These are phyloP conservation scores for Nymphalis c-album DNA, from an alignment of 2,888 invertebrate genomes.

Conservation along the genomic window DNA sequence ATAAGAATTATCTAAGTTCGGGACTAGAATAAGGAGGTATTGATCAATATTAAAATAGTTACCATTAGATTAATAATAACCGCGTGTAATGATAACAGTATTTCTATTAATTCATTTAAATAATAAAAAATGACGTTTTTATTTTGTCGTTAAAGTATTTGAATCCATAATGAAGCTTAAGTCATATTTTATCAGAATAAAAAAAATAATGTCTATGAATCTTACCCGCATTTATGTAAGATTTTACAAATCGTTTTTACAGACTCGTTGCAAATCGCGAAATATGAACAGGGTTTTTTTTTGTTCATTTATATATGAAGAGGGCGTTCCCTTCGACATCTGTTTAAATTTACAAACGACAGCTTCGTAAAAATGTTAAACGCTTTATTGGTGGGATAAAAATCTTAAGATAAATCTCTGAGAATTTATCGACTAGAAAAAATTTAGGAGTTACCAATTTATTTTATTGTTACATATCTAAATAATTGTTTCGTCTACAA, in stretches of 20 bases:
- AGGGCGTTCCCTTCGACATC: slow-evolving; percentile 23
- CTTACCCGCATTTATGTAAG: neutral
- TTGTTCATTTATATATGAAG: slow-evolving; percentile 28
- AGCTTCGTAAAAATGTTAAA: slow-evolving; percentile 37
- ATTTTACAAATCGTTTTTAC: slow-evolving; percentile 8
- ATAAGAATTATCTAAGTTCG: neutral
- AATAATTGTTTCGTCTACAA: too few species aligned
- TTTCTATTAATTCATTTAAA: too few species aligned
- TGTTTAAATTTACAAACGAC: slow-evolving; percentile 29
- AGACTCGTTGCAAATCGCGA: slow-evolving; percentile 48
- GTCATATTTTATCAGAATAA: too few species aligned
- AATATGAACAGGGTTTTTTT: slow-evolving; percentile 57
- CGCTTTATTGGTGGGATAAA: slow-evolving; percentile 33
- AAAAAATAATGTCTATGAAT: neutral
- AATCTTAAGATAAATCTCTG: slow-evolving; percentile 21
- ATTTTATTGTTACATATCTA: neutral
- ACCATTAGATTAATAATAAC: too few species aligned
- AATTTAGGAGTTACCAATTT: neutral
- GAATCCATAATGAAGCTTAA: neutral
- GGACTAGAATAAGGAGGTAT: too few species aligned
- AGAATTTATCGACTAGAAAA: slow-evolving; percentile 12
- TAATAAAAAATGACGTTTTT: too few species aligned
- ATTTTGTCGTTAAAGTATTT: neutral
- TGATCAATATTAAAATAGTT: too few species aligned
- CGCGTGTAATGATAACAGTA: too few species aligned